Percentiles rank a stretch among this genome's conserved stretches.
Conservation (phyloP, 2,113 vertebrate species). For the Jaculus jaculus region DNA sequence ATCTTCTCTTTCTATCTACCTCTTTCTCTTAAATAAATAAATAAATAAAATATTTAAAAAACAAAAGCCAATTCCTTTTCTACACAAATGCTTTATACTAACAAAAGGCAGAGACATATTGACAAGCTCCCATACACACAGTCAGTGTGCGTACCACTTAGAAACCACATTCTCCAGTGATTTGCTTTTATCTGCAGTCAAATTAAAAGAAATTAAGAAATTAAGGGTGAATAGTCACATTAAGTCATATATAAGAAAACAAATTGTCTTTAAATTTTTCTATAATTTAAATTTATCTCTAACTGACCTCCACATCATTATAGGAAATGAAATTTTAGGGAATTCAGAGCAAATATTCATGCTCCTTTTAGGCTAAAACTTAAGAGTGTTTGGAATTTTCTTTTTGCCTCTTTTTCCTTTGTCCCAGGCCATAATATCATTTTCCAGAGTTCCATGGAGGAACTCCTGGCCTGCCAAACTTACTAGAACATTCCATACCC, state of each 20-base stretch:
- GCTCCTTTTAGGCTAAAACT: neutral
- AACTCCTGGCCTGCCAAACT: neutral
- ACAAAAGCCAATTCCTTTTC: neutral
- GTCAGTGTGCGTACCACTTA: neutral
- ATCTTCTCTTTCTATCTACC: too few species aligned
- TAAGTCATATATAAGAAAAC: neutral
- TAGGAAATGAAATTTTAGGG: constrained; percentile 35
- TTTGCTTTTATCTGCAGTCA: neutral
- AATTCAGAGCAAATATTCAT: neutral
- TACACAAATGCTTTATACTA: neutral
- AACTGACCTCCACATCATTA: neutral
- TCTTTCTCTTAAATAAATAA: too few species aligned
- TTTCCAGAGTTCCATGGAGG: neutral
- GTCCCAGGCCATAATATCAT: neutral
- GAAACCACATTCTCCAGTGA: neutral
- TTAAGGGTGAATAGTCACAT: neutral
- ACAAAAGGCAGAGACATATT: neutral
- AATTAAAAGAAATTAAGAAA: neutral
- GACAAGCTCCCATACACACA: too few species aligned
- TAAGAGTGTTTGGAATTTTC: neutral
- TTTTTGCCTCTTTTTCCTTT: neutral
- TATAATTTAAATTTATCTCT: neutral
- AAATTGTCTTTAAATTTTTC: neutral
- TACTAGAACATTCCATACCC: neutral
- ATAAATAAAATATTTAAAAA: neutral